phyloP scores from a whole-genome alignment of 2,888 invertebrate genomes.

The Cancer borealis region DNA sequence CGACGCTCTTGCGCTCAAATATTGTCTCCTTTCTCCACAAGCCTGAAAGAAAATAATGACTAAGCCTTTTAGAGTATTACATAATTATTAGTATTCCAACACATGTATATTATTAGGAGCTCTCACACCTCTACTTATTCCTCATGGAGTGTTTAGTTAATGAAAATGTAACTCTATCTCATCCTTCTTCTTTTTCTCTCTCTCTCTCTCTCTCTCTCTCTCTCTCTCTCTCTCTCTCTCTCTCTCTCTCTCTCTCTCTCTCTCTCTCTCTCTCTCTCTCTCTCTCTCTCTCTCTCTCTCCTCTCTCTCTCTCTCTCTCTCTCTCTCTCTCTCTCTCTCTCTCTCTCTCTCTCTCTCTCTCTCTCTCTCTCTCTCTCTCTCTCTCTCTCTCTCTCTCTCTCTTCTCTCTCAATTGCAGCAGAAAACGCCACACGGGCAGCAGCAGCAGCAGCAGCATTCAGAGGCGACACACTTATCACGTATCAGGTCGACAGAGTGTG shows the following conservation, averaged over 20 bases:
- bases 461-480: not conserved
- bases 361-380: slow-evolving; percentile 53
- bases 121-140: too few relatives aligned
- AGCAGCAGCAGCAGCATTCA: not conserved
- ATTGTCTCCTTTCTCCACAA: too few relatives aligned
- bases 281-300: slow-evolving; percentile 47
- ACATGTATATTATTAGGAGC: too few relatives aligned
- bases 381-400: slow-evolving; percentile 24
- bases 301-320: not conserved
- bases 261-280: slow-evolving; percentile 41
- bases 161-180: slow-evolving; percentile 1
- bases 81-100: too few relatives aligned
- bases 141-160: not conserved
- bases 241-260: not conserved
- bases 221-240: not conserved
- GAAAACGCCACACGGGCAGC: not conserved
- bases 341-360: slow-evolving; percentile 43
- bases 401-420: not conserved
- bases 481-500: not conserved
- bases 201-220: not conserved
- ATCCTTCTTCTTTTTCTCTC: slow-evolving; percentile 33
- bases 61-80: too few relatives aligned
- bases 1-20: too few relatives aligned
- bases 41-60: too few relatives aligned
- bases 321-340: not conserved